These are phyloP conservation scores for Stratiolaelaps scimitus DNA, from an alignment of 1,140 invertebrate genomes.

Conservation along the genomic window DNA sequence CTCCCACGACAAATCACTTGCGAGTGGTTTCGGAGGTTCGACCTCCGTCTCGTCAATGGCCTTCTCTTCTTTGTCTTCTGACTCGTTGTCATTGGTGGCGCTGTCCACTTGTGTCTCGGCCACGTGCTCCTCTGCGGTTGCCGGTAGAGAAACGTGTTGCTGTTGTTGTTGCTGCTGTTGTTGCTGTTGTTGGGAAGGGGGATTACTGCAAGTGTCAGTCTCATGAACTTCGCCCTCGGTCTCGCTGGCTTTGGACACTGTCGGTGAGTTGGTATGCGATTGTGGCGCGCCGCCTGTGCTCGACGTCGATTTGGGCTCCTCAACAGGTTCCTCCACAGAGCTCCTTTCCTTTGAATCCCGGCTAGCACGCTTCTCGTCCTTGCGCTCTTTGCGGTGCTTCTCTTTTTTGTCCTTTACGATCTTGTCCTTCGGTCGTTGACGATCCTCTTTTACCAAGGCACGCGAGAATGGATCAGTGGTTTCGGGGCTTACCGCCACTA, in stretches of 20 bases:
- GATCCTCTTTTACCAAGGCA: slow-evolving; percentile 7
- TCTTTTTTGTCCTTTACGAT: slow-evolving; percentile 21
- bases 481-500: background rate
- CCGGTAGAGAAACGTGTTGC: background rate
- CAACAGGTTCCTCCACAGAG: slow-evolving; percentile 27
- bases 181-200: background rate
- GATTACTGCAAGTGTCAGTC: background rate
- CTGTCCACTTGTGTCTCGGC: too few species aligned
- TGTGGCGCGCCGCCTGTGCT: background rate
- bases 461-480: slow-evolving; percentile 4
- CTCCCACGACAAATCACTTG: too few species aligned
- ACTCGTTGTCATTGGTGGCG: too few species aligned
- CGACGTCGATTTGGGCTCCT: background rate
- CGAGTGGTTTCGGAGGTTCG: too few species aligned
- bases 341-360: slow-evolving; percentile 22
- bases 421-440: slow-evolving; percentile 17
- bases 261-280: background rate
- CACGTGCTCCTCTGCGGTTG: too few species aligned
- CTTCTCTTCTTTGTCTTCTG: too few species aligned
- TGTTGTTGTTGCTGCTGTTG: background rate
- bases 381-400: slow-evolving; percentile 18
- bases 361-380: slow-evolving; percentile 9
- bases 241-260: slow-evolving; percentile 17
- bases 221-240: slow-evolving; percentile 4
- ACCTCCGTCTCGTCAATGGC: too few species aligned